These are phyloP conservation scores for Merodon equestris DNA, from an alignment of 2,888 invertebrate genomes.

Conservation along the genomic window DNA sequence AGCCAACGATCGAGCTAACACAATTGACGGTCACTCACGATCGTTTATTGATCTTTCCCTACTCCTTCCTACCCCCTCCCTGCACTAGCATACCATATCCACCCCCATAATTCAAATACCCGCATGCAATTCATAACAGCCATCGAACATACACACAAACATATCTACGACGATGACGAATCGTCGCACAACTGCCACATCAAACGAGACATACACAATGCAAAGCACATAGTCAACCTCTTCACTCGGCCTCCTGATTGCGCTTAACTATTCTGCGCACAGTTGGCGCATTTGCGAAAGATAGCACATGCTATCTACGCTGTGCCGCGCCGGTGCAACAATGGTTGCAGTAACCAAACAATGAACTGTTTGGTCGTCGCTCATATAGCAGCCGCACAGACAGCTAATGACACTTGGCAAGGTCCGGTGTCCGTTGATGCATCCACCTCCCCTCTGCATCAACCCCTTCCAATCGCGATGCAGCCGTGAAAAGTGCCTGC, in stretches of 20 bases:
- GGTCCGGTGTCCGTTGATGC: conserved; percentile 2
- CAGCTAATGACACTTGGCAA: conserved; percentile 59
- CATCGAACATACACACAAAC: background rate
- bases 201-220: conserved; percentile 10
- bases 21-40: conserved; percentile 55
- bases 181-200: conserved; percentile 28
- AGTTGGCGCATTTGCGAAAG: conserved; percentile 57
- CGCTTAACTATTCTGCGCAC: conserved; percentile 57
- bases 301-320: conserved; percentile 55
- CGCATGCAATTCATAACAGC: conserved; percentile 27
- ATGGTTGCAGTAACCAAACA: conserved; percentile 18
- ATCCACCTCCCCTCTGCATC: too few species aligned
- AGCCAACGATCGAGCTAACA: conserved; percentile 9
- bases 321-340: conserved; percentile 19
- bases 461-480: too few species aligned
- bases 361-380: background rate
- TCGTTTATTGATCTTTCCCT: conserved; percentile 61
- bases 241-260: conserved; percentile 2
- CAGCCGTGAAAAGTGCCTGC: conserved; percentile 11
- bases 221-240: background rate
- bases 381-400: conserved; percentile 4
- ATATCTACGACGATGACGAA: conserved; percentile 55
- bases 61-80: background rate
- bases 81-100: conserved; percentile 23
- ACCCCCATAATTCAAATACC: conserved; percentile 59